Evolutionary conservation across 2,797 vertebrate species (phyloP).

Genomic region (Typhlichthys eigenmanni): DNA sequence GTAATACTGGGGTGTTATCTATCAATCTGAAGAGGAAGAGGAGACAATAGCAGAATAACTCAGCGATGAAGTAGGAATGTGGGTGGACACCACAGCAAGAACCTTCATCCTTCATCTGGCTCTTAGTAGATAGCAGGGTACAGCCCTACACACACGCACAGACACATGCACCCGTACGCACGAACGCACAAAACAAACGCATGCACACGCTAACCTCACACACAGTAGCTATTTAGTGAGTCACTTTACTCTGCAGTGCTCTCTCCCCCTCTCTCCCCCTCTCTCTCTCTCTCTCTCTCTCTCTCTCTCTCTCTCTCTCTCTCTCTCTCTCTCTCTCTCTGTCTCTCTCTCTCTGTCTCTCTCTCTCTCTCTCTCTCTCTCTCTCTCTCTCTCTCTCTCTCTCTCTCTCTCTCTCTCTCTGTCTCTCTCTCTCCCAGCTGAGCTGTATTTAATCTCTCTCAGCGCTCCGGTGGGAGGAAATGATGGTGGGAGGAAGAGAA

Average conservation of each 20-base stretch:
- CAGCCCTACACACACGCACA: conserved; percentile 10
- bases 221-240: conserved; percentile 44
- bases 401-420: conserved; percentile 51
- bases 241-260: conserved; percentile 42
- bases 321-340: conserved; percentile 49
- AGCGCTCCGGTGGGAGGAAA: conserved; percentile 59
- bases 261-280: conserved; percentile 50
- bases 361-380: conserved; percentile 50
- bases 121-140: not conserved
- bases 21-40: not conserved
- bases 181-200: not conserved
- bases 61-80: not conserved
- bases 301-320: conserved; percentile 51
- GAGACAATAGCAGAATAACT: not conserved
- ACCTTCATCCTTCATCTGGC: not conserved
- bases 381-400: conserved; percentile 51
- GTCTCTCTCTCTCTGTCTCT: conserved; percentile 52
- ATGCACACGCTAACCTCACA: conserved; percentile 4
- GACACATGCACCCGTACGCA: conserved; percentile 7
- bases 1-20: too few relatives aligned
- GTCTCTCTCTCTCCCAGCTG: conserved; percentile 54
- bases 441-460: conserved; percentile 62
- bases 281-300: conserved; percentile 54
- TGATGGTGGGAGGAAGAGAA: conserved; percentile 44
- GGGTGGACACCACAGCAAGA: not conserved